A percentile compares a stretch with the other conserved stretches of the same genome.
Evolutionary conservation across 2,888 invertebrate species (phyloP).

Genomic region (Thereva unica): DNA sequence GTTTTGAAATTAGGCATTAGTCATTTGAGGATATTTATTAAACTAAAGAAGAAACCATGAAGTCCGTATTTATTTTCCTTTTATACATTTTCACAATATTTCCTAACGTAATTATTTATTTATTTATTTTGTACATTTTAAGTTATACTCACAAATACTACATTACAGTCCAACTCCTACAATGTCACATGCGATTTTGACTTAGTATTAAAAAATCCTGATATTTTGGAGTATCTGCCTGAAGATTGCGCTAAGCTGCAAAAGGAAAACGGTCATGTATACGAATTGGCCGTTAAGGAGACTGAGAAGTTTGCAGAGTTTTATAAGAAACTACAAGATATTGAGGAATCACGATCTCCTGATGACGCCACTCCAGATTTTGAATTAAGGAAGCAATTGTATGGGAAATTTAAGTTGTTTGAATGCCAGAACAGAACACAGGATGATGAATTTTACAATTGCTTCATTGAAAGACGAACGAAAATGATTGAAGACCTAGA

Average conservation of each 20-base stretch:
- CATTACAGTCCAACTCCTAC: not conserved
- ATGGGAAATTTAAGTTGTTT: not conserved
- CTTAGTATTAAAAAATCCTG: not conserved
- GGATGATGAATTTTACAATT: not conserved
- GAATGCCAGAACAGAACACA: not conserved
- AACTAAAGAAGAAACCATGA: too few species aligned
- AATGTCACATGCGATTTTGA: conserved; percentile 17
- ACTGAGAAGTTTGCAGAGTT: not conserved
- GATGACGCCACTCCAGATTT: not conserved
- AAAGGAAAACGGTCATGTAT: not conserved
- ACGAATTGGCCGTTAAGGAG: not conserved
- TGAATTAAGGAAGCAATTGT: not conserved
- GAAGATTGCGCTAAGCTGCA: not conserved
- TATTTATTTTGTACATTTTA: too few species aligned
- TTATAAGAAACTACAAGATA: not conserved
- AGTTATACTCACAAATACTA: too few species aligned
- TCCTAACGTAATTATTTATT: too few species aligned
- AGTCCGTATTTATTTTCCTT: too few species aligned
- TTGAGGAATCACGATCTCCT: not conserved
- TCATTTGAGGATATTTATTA: too few species aligned
- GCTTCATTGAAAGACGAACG: not conserved
- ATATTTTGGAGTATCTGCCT: not conserved
- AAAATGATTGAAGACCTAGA: conserved; percentile 11
- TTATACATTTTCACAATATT: too few species aligned
- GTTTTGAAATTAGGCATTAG: too few species aligned